A percentile compares a stretch with the other conserved stretches of the same genome.
Conservation (phyloP, 2,797 vertebrate species). For the Peromyscus nudipes region DNA sequence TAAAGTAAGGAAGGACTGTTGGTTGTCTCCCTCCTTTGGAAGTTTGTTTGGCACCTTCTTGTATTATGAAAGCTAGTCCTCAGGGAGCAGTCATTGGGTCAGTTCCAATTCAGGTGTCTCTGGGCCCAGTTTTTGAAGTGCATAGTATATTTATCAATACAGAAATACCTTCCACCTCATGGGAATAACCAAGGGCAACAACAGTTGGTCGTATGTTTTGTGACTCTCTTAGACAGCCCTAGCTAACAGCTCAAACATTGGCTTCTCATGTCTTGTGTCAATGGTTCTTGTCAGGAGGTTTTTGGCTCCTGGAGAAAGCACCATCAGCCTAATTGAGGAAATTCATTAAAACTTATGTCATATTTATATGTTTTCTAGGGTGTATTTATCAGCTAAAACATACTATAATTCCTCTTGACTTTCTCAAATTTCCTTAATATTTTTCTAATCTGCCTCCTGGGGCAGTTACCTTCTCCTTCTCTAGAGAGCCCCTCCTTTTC, state of each 20-base stretch:
- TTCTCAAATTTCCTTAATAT: not conserved
- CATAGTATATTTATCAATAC: not conserved
- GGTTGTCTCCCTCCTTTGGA: not conserved
- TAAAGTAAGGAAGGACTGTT: not conserved
- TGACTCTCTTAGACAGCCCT: not conserved
- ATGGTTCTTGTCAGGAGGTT: not conserved
- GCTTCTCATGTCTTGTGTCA: not conserved
- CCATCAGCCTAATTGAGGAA: not conserved
- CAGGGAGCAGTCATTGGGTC: not conserved
- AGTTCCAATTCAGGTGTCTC: not conserved
- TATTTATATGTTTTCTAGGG: not conserved
- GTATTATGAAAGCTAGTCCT: not conserved
- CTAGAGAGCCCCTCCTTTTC: not conserved
- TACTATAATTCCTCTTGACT: not conserved
- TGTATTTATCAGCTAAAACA: not conserved
- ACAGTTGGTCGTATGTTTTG: not conserved
- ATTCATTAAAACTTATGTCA: not conserved
- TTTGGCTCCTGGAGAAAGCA: not conserved
- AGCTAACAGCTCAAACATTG: not conserved
- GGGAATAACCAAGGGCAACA: not conserved
- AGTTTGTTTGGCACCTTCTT: not conserved
- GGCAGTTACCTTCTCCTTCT: not conserved
- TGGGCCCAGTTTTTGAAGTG: not conserved
- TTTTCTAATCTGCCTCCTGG: not conserved
- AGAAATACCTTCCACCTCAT: not conserved